phyloP scores from a whole-genome alignment of 2,888 invertebrate species.

The Chymomyza amoena region DNA sequence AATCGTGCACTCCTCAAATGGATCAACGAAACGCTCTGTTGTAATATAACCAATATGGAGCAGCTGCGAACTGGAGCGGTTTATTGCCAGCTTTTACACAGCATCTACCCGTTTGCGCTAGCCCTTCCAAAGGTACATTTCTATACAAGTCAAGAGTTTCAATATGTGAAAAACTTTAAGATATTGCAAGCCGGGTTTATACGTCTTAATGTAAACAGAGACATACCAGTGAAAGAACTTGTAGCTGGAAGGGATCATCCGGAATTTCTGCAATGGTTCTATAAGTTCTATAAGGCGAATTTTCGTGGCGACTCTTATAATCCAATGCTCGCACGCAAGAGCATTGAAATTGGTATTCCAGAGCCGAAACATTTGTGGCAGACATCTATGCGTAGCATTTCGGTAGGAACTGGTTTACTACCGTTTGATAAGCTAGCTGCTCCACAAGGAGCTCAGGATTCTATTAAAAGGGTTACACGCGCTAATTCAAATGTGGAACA shows the following conservation, averaged over 20 bases:
- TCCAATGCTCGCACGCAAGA: background rate
- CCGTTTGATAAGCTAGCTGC: too few relatives aligned
- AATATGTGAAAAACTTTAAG: conserved; percentile 1
- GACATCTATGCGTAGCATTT: background rate
- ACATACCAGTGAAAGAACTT: background rate
- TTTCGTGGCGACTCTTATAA: background rate
- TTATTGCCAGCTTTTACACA: conserved; percentile 1
- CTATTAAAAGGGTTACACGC: too few relatives aligned
- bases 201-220: background rate
- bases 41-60: background rate
- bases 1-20: background rate
- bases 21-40: background rate
- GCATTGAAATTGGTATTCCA: background rate
- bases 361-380: background rate
- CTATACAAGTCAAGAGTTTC: background rate
- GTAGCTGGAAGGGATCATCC: background rate
- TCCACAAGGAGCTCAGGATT: too few relatives aligned
- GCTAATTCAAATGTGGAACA: too few relatives aligned
- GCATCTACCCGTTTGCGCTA: background rate
- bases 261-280: conserved; percentile 1
- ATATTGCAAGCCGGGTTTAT: background rate
- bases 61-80: background rate
- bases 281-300: background rate
- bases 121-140: background rate
- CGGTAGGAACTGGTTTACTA: too few relatives aligned